These are phyloP conservation scores for Stramonita haemastoma DNA, from an alignment of 2,888 invertebrate species.

Conservation along the genomic window DNA sequence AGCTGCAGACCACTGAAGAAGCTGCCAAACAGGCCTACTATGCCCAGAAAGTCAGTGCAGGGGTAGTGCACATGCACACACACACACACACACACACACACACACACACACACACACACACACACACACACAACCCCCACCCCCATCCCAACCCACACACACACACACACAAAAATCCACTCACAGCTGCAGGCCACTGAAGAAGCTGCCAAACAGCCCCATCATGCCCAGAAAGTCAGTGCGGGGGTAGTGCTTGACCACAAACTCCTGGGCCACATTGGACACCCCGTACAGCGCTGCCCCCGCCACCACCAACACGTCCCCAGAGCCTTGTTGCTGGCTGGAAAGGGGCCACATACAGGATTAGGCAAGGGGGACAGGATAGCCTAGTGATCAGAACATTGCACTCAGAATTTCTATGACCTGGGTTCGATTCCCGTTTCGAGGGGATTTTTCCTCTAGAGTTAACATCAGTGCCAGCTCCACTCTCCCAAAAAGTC, in stretches of 20 bases:
- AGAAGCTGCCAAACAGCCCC: constrained; percentile 87
- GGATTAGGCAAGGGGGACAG: no score
- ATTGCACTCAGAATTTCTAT: no score
- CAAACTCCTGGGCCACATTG: constrained; percentile 88
- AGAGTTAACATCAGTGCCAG: no score
- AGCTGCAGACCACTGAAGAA: constrained; percentile 87
- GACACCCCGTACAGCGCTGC: constrained; percentile 88
- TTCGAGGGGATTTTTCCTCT: no score
- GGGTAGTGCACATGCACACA: constrained; percentile 80
- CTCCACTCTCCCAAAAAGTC: no score
- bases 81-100: no score
- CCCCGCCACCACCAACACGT: constrained; percentile 88
- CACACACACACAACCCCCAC: no score
- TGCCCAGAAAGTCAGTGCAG: constrained; percentile 88
- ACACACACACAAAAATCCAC: constrained; percentile 70
- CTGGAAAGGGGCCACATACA: constrained; percentile 78
- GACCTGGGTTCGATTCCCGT: no score
- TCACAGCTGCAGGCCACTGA: constrained; percentile 88
- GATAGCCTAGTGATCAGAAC: no score
- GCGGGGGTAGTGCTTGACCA: constrained; percentile 87
- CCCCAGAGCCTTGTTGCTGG: constrained; percentile 89
- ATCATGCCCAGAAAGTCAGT: constrained; percentile 90
- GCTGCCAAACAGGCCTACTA: constrained; percentile 89
- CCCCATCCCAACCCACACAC: no score
- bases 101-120: constrained; percentile 10